Base-by-base conservation (phyloP, 2,797 vertebrate genomes). In the Siniperca obscura region DNA sequence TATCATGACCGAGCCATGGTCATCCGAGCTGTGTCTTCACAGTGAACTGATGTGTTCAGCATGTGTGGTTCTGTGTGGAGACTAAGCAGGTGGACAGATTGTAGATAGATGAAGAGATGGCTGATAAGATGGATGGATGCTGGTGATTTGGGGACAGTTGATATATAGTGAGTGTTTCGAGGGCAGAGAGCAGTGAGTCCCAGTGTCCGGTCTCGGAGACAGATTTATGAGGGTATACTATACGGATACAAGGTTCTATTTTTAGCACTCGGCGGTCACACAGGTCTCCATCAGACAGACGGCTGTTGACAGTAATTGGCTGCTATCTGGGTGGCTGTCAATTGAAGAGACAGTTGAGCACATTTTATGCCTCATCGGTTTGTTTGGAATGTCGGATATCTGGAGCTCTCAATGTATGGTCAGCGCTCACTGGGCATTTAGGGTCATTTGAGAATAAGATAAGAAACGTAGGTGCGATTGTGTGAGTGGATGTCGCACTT, bases 321-420 rank as follows among this genome's bases (percentile, higher is more conserved):
- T 82, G 80, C 90, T 86, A 16, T 83, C 87, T 91, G 90, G 86
- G 91, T 91, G 88, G 87, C 82, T 86, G 82, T 91, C 79, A 84
- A 86, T 85, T 87, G 76, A 86, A 80, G 75, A 64, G 76, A 78
- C 83, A 82, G 85, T 90, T 80, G 86, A 89, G 82, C 55, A 70
- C 69, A 72, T 87, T 88, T 86, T 80, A 79, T 76, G 75, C 79
- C 78, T 81, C 80, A 50, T 85, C 2, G 4, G 81, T 87, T 90
- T 87, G 82, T 88, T 87, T 78, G 89, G 90, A 86, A 87, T 91
- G 86, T 81, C 77, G 83, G 80, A 21, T 66, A 72, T 72, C 66
- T 81, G 81, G 22, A 65, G 78, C 61, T 56, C 76, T 89, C 40
- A 11, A 53, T 89, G 87, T 92, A 89, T 89, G 91, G 89, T 82